Evolutionary conservation across 37 sponge, comb jelly and placozoan species (phyloP), one percentile per base, ranked within the genome.

Genomic region (Tethya wilhelma): DNA sequence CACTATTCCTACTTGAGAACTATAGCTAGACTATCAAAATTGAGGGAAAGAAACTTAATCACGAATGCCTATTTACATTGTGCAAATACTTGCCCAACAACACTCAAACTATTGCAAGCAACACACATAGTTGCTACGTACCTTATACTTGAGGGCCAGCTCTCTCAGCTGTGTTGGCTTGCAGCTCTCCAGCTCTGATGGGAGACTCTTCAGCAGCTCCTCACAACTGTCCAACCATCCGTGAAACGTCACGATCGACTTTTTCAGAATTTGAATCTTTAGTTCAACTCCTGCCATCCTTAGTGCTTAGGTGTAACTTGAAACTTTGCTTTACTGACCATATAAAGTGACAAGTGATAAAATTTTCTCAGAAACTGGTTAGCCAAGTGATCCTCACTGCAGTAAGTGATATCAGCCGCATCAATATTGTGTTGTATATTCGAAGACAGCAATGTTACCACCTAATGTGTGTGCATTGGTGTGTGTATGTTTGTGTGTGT

Each of bases 181-280:
- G 37, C 46, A 46, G 11, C 19, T 36, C 81, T 70, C 71, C 60
- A 68, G 60, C 37, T 59, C 59, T 25, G 56, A 23, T 3, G 81
- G 69, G 33, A 80, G 44, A 11, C n/a, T 19, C 6, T 23, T 59
- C 59, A 84, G 12, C 6, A 68, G 69, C 41, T 75, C 38, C 25
- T 75, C 43, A 49, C 85, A 84, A 4, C 58, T 55, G 85, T 84
- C 85, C 76, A 84, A 71, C 85, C 85, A 84, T 37, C 39, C 26
- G 1, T 1, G 1, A 40, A 83, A 83, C 23, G 74, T 64, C 1
- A 33, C 8, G 23, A 83, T 66, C 39, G 83, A 73, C 63, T 83
- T 67, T 36, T 64, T 17, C 63, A 83, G 57, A 40, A 73, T 64
- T 22, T 73, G n/a, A 2, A 83, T 42, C 67, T 73, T 74, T 56